phyloP scores from a whole-genome alignment of 2,113 vertebrate species.

The Etia nguti region DNA sequence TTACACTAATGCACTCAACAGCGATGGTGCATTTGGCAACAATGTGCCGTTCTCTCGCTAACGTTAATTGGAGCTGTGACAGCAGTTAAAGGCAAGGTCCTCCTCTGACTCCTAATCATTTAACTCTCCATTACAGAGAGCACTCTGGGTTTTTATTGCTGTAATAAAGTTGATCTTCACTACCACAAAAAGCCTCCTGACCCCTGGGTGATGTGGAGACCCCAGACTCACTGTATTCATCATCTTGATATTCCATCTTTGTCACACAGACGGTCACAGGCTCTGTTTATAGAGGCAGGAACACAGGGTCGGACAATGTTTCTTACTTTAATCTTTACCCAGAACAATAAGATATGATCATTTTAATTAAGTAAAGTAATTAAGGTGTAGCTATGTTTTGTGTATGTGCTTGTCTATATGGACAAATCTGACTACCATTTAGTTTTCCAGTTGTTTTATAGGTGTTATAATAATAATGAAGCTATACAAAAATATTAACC shows the following conservation, averaged over 20 bases:
- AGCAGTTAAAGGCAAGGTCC: conserved; percentile 70
- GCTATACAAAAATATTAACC: neutral
- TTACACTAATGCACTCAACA: conserved; percentile 10
- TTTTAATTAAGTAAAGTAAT: conserved; percentile 7
- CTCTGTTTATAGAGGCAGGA: neutral
- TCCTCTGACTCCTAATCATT: conserved; percentile 71
- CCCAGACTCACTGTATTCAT: conserved; percentile 38
- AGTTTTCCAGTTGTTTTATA: neutral
- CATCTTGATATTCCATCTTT: conserved; percentile 9
- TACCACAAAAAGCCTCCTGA: conserved; percentile 70
- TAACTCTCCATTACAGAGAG: conserved; percentile 77
- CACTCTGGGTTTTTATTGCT: conserved; percentile 73
- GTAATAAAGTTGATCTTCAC: conserved; percentile 76
- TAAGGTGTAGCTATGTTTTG: neutral
- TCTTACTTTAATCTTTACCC: conserved; percentile 4
- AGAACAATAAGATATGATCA: neutral
- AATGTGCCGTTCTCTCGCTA: conserved; percentile 55
- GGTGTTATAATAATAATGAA: neutral
- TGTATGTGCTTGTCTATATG: neutral
- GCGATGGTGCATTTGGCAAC: conserved; percentile 18
- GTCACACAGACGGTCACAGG: neutral
- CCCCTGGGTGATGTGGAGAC: conserved; percentile 14
- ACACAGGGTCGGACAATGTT: neutral
- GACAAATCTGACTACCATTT: neutral
- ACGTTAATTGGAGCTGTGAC: conserved; percentile 68